These are phyloP conservation scores for Drosophila watanabei DNA, from an alignment of 1,140 invertebrate species.

Conservation along the genomic window DNA sequence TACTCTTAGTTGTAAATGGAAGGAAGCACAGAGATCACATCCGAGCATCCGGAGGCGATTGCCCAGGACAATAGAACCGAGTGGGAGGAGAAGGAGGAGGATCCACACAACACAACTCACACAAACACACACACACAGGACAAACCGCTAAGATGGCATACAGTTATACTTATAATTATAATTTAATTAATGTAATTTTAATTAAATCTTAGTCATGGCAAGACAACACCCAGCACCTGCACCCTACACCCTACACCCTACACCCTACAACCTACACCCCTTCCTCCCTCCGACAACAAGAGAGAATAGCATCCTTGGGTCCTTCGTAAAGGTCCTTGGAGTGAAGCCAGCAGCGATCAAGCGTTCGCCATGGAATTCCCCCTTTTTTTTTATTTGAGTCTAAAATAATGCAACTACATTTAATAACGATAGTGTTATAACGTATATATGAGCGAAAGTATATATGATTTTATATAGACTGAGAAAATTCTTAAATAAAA, in stretches of 20 bases:
- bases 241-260: neutral
- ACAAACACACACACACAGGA: constrained; percentile 39
- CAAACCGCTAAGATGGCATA: constrained; percentile 69
- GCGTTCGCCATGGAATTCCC: neutral
- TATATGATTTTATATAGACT: constrained; percentile 76
- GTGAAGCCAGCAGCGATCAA: constrained; percentile 1
- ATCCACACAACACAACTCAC: neutral
- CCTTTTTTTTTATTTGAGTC: constrained; percentile 56
- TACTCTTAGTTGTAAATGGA: constrained; percentile 51
- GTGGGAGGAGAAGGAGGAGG: neutral
- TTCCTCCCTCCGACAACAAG: neutral
- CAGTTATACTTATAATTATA: constrained; percentile 66
- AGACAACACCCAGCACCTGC: constrained; percentile 9
- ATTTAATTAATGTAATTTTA: constrained; percentile 69
- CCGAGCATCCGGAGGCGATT: neutral
- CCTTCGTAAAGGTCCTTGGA: neutral
- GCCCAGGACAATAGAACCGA: constrained; percentile 26
- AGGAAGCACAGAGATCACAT: constrained; percentile 26
- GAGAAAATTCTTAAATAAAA: constrained; percentile 77
- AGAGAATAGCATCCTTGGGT: neutral
- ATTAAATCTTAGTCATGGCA: constrained; percentile 67
- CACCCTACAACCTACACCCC: constrained; percentile 1
- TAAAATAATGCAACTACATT: constrained; percentile 60
- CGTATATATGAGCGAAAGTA: constrained; percentile 61
- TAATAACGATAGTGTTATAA: constrained; percentile 67